phyloP scores from a whole-genome alignment of 2,888 invertebrate genomes.

The Trichogramma dendrolimi region DNA sequence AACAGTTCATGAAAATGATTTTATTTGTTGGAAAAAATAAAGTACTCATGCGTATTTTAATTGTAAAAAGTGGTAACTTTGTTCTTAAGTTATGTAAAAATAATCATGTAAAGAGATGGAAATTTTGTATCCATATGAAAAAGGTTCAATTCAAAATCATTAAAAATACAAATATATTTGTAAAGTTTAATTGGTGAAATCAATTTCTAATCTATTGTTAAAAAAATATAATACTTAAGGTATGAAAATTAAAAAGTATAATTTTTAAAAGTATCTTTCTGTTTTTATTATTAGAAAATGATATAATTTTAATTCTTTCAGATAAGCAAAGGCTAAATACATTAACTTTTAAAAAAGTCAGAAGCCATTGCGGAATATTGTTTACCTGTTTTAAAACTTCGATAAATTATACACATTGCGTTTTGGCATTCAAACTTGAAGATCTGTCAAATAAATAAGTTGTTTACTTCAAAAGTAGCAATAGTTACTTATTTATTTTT shows the following conservation, averaged over 20 bases:
- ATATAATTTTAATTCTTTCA: constrained; percentile 24
- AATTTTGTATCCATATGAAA: too few species aligned
- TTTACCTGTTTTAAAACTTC: background rate
- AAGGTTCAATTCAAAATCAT: constrained; percentile 1
- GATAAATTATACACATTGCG: constrained; percentile 12
- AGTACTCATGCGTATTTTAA: too few species aligned
- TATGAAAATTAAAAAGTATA: constrained; percentile 14
- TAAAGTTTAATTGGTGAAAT: too few species aligned
- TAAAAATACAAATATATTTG: constrained; percentile 18
- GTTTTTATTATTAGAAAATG: constrained; percentile 28
- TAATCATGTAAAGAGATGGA: too few species aligned
- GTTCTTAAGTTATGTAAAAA: too few species aligned
- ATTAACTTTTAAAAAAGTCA: too few species aligned
- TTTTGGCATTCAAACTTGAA: constrained; percentile 7
- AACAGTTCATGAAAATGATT: too few species aligned
- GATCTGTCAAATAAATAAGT: constrained; percentile 7
- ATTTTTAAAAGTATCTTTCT: constrained; percentile 23
- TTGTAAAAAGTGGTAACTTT: too few species aligned
- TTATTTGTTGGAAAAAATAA: too few species aligned
- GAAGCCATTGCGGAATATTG: too few species aligned
- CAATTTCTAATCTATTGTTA: too few species aligned
- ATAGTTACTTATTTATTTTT: background rate
- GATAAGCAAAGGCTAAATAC: too few species aligned
- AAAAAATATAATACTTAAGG: background rate
- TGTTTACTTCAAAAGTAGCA: background rate